Evolutionary conservation across 2,113 vertebrate genomes (phyloP).

Genomic region (Microcebus lehilahytsara): DNA sequence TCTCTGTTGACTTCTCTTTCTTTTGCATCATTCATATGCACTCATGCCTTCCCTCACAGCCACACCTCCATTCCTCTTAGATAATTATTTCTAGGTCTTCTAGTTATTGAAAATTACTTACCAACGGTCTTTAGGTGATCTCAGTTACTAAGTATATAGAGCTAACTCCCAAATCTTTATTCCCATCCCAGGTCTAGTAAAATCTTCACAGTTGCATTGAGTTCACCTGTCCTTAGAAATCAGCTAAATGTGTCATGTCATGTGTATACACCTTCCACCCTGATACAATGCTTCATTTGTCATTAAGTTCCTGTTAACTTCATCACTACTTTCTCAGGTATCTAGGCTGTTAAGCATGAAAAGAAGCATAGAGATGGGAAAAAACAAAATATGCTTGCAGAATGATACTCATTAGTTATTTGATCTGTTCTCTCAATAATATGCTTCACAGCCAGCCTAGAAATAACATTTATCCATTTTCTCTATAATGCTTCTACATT

Average conservation of each 20-base stretch:
- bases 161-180: neutral
- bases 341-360: neutral
- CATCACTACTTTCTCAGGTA: neutral
- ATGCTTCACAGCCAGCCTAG: neutral
- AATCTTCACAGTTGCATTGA: neutral
- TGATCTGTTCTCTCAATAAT: neutral
- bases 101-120: neutral
- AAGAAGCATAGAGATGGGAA: neutral
- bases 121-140: neutral
- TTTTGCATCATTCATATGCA: neutral
- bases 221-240: neutral
- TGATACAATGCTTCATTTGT: neutral
- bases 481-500: neutral
- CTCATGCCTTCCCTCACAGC: neutral
- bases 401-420: neutral
- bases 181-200: neutral
- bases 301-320: neutral
- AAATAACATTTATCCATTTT: neutral
- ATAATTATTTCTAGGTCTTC: neutral
- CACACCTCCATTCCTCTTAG: neutral
- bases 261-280: neutral
- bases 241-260: neutral
- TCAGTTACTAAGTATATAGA: neutral
- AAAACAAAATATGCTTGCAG: neutral
- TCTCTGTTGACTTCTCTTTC: neutral